Base-by-base conservation (phyloP, 2,888 invertebrate species). In the Noctua fimbriata region DNA sequence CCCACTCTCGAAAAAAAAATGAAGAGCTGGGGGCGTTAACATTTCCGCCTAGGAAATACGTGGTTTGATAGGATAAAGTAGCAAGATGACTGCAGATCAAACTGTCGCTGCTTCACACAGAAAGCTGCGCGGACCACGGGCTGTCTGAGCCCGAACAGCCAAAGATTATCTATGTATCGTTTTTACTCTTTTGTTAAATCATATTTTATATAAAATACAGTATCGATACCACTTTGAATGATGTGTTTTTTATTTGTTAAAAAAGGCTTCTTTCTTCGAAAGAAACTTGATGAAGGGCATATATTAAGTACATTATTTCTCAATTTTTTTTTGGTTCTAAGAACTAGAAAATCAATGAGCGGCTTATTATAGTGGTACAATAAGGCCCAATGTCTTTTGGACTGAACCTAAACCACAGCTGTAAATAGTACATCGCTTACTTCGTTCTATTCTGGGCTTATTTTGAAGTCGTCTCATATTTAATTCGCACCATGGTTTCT, bases 381-480 rank as follows among this genome's bases (percentile, higher is more conserved):
- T 47, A 36, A 24, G 16, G 21, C 24, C n/a, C 18, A 44, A 28
- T 21, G 36, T 24, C 58, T 69, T 71, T 63, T 52, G 3, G 44
- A 71, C n/a, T 36, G 67, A 67, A 44, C 16, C 44, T 65, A 55
- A 70, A 32, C 69, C 69, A 36, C 52, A 58, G 77, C n/a, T 83
- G 77, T 69, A 55, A 55, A 41, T 41, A 36, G 44, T 41, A 55
- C 52, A 60, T 18, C 49, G 74, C n/a, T 58, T 55, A 36, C 32
- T 58, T 41, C n/a, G 14, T 69, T 65, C 83, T 77, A 76, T 84
- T 86, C 55, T 73, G 69, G 52, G 49, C 18, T 70, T 49, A 82
- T 82, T 81, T 76, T 81, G 78, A 65, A 77, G 77, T 69, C 55
- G 69, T 69, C 52, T 55, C 69, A 74, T 67, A 79, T 80, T 78